phyloP scores from a whole-genome alignment of 2,113 vertebrate genomes.

The Colinus virginianus region DNA sequence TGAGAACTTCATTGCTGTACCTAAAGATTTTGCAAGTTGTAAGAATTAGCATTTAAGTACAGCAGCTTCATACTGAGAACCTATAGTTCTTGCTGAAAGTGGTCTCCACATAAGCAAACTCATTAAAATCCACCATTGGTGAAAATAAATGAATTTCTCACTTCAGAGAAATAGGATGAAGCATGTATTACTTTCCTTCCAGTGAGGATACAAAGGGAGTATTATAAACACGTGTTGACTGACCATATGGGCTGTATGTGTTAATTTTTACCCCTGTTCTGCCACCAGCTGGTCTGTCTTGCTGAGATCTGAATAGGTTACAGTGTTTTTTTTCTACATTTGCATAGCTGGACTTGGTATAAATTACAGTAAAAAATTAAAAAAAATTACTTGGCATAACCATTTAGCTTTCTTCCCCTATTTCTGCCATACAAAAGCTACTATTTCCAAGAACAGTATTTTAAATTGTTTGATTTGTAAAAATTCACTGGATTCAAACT shows the following conservation, averaged over 20 bases:
- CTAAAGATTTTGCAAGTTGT: neutral
- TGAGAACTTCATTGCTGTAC: neutral
- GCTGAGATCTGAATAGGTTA: neutral
- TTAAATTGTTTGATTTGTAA: neutral
- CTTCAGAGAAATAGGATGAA: neutral
- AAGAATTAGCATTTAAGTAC: neutral
- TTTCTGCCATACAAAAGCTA: neutral
- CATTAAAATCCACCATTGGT: neutral
- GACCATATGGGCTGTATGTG: neutral
- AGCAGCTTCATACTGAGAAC: neutral
- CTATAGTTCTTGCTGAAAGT: neutral
- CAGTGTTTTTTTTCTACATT: slow-evolving; percentile 34
- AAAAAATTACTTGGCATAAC: neutral
- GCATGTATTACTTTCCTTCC: neutral
- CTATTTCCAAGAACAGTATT: neutral
- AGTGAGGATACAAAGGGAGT: neutral
- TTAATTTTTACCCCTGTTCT: neutral
- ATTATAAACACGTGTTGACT: slow-evolving; percentile 14
- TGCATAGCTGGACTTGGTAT: neutral
- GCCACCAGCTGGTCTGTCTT: neutral
- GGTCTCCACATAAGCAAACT: neutral
- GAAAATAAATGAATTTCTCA: neutral
- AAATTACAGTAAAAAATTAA: neutral
- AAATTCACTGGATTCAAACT: neutral
- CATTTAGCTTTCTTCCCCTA: neutral